These are phyloP conservation scores for Agraylea sexmaculata DNA, from an alignment of 1,140 invertebrate genomes.

Conservation along the genomic window DNA sequence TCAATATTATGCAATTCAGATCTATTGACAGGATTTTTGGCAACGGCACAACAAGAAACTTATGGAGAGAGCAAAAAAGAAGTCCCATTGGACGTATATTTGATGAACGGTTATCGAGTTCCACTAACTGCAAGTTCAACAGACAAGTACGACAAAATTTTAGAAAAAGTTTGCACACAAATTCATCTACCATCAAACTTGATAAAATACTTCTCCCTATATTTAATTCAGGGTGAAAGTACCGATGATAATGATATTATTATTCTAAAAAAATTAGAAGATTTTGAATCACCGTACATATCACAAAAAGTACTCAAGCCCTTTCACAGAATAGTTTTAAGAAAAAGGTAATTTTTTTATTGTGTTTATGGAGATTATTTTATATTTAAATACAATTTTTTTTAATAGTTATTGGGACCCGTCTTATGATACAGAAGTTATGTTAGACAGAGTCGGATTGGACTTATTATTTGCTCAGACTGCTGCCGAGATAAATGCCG, in stretches of 20 bases:
- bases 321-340: conserved; percentile 58
- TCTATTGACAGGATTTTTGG: conserved; percentile 74
- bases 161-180: conserved; percentile 66
- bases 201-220: conserved; percentile 80
- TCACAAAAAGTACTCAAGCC: conserved; percentile 57
- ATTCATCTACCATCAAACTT: conserved; percentile 67
- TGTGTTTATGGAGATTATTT: conserved; percentile 4
- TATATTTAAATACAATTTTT: neutral
- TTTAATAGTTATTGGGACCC: conserved; percentile 77
- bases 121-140: conserved; percentile 67
- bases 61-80: conserved; percentile 56
- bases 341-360: conserved; percentile 53
- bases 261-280: conserved; percentile 78
- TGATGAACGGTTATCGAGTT: conserved; percentile 78
- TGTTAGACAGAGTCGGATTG: conserved; percentile 66
- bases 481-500: conserved; percentile 70
- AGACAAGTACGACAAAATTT: conserved; percentile 68
- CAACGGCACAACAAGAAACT: conserved; percentile 84
- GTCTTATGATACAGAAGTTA: conserved; percentile 67
- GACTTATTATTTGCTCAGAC: conserved; percentile 84
- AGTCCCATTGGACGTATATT: conserved; percentile 67
- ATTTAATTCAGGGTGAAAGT: conserved; percentile 63
- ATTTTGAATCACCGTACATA: conserved; percentile 94
- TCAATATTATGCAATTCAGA: conserved; percentile 61
- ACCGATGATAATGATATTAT: conserved; percentile 56